Conservation (phyloP, 2,888 invertebrate genomes). For the Drosophila mulleri region DNA sequence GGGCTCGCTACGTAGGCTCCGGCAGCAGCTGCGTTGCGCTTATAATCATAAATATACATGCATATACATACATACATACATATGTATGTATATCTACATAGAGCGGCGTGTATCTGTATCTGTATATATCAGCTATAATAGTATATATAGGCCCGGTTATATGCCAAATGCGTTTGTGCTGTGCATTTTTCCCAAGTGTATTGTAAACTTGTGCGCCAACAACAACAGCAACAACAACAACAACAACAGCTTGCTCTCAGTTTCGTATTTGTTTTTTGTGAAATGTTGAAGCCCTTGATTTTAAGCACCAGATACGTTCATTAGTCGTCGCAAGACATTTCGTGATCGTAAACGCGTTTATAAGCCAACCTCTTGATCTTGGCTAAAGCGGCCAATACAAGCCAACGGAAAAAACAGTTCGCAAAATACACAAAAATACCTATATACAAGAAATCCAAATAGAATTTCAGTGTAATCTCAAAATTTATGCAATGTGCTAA, state of each 20-base stretch:
- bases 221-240: slow-evolving; percentile 23
- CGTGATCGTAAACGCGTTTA: slow-evolving; percentile 81
- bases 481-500: background rate
- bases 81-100: slow-evolving; percentile 55
- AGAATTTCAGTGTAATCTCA: background rate
- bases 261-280: slow-evolving; percentile 66
- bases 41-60: slow-evolving; percentile 72
- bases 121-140: slow-evolving; percentile 26
- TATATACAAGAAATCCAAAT: background rate
- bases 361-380: slow-evolving; percentile 53
- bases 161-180: slow-evolving; percentile 63
- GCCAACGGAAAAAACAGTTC: slow-evolving; percentile 42
- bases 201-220: slow-evolving; percentile 57
- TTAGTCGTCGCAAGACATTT: slow-evolving; percentile 82
- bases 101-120: slow-evolving; percentile 33
- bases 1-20: slow-evolving; percentile 19
- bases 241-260: slow-evolving; percentile 37
- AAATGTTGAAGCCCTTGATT: slow-evolving; percentile 84
- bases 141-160: slow-evolving; percentile 64
- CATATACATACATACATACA: background rate
- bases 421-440: background rate
- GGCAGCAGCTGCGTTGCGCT: slow-evolving; percentile 58
- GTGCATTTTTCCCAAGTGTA: slow-evolving; percentile 81
- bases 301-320: slow-evolving; percentile 81
- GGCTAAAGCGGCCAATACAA: slow-evolving; percentile 31